Conservation (phyloP, 2,113 vertebrate genomes). For the Brachyhypopomus gauderio region DNA sequence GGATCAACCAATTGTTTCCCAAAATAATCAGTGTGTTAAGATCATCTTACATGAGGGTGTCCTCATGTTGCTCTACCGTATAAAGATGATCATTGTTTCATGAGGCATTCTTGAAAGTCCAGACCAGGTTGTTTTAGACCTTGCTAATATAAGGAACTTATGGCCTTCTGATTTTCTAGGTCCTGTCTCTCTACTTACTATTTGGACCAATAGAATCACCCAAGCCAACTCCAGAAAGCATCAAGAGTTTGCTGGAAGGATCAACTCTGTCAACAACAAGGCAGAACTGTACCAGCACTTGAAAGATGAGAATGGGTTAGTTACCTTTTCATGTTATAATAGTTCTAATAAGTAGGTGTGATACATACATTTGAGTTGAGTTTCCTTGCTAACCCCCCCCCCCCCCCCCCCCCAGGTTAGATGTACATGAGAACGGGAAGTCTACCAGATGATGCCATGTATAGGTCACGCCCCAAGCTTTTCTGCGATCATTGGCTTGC, state of each 20-base stretch:
- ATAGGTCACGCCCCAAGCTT: not conserved
- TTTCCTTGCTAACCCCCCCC: slow-evolving; percentile 29
- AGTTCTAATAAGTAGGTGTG: not conserved
- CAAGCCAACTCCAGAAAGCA: slow-evolving; percentile 96
- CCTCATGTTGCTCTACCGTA: too few species aligned
- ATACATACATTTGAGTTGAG: not conserved
- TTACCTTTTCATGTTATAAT: not conserved
- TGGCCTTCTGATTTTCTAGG: slow-evolving; percentile 70
- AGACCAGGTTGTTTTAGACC: too few species aligned
- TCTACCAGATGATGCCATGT: slow-evolving; percentile 82
- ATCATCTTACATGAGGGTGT: too few species aligned
- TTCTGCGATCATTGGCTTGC: slow-evolving; percentile 7
- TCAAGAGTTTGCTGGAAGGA: slow-evolving; percentile 91
- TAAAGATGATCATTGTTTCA: too few species aligned
- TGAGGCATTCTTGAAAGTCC: too few species aligned
- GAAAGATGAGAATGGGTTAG: slow-evolving; percentile 96
- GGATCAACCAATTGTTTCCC: too few species aligned
- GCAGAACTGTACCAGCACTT: slow-evolving; percentile 96
- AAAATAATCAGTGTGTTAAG: too few species aligned
- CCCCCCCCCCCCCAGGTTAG: slow-evolving; percentile 77
- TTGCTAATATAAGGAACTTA: too few species aligned
- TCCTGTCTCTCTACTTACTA: slow-evolving; percentile 88
- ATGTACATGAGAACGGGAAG: slow-evolving; percentile 92
- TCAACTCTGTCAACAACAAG: slow-evolving; percentile 91
- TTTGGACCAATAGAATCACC: slow-evolving; percentile 96